phyloP scores from a whole-genome alignment of 64 coral and sea anemone genomes.

The Astreopora myriophthalma region DNA sequence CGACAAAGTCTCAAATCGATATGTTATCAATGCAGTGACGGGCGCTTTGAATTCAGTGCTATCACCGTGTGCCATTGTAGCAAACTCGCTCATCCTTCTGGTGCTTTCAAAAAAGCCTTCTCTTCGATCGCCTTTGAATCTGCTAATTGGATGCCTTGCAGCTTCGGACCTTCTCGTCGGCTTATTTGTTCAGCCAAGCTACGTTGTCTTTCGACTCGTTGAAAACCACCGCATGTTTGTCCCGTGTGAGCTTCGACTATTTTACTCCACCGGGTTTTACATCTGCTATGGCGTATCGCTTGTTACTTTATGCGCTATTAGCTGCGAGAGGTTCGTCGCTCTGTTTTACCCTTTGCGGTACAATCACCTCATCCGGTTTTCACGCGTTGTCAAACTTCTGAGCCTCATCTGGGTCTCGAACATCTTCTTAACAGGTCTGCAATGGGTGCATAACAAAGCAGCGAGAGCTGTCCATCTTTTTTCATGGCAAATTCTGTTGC shows the following conservation, averaged over 20 bases:
- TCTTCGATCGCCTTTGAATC: slow-evolving; percentile 67
- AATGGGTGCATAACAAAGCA: slow-evolving; percentile 62
- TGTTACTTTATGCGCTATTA: slow-evolving; percentile 78
- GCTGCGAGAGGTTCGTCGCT: slow-evolving; percentile 72
- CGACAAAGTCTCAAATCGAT: slow-evolving; percentile 23
- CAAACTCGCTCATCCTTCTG: slow-evolving; percentile 51
- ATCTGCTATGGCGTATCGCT: slow-evolving; percentile 80
- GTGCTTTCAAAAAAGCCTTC: slow-evolving; percentile 32
- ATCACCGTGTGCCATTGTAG: slow-evolving; percentile 55
- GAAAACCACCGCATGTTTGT: slow-evolving; percentile 71
- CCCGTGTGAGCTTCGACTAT: slow-evolving; percentile 23
- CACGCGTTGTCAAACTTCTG: slow-evolving; percentile 41
- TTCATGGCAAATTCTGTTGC: slow-evolving; percentile 37
- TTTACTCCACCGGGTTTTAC: slow-evolving; percentile 72
- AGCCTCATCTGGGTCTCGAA: slow-evolving; percentile 73
- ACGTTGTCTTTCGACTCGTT: slow-evolving; percentile 51
- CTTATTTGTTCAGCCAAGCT: slow-evolving; percentile 70
- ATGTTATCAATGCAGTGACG: slow-evolving; percentile 65
- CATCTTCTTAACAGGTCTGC: slow-evolving; percentile 60
- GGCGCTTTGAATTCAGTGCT: slow-evolving; percentile 64
- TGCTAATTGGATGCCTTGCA: slow-evolving; percentile 70
- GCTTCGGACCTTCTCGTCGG: slow-evolving; percentile 72
- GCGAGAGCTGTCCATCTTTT: slow-evolving; percentile 49
- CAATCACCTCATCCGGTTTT: slow-evolving; percentile 14
- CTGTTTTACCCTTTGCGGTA: slow-evolving; percentile 67